These are phyloP conservation scores for Salticus scenicus DNA, from an alignment of 2,888 invertebrate species.

Conservation along the genomic window DNA sequence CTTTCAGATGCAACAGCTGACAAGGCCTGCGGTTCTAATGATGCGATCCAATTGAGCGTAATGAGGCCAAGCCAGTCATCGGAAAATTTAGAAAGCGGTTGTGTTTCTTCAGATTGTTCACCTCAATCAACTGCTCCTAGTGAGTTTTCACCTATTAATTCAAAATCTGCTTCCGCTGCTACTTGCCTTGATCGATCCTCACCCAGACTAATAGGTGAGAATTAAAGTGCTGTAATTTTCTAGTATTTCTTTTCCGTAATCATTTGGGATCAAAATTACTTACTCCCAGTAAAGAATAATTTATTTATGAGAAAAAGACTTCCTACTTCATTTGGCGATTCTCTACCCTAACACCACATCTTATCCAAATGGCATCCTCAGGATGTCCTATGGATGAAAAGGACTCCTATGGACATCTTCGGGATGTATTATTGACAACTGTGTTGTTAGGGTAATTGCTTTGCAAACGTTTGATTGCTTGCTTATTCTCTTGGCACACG, in stretches of 20 bases:
- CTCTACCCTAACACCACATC: no score
- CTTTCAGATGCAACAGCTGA: slow-evolving; percentile 10
- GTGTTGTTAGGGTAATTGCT: no score
- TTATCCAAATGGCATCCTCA: no score
- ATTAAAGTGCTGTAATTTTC: background rate
- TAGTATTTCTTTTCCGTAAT: background rate
- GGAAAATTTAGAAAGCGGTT: background rate
- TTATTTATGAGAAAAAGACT: no score
- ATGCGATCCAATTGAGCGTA: background rate
- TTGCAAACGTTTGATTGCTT: no score
- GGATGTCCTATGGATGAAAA: no score
- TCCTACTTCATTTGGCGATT: no score
- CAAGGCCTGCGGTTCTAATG: slow-evolving; percentile 1
- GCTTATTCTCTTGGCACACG: no score
- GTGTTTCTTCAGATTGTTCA: background rate
- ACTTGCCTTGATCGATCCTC: slow-evolving; percentile 47
- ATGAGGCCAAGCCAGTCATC: background rate
- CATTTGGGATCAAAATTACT: background rate
- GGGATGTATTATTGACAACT: no score
- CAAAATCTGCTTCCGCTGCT: slow-evolving; percentile 29
- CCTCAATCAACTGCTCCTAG: slow-evolving; percentile 2
- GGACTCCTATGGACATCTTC: no score
- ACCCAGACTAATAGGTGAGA: slow-evolving; percentile 52
- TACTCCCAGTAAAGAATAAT: no score
- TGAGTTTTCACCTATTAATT: slow-evolving; percentile 23